These are phyloP conservation scores for Eumacrocentrus americanus DNA, from an alignment of 2,888 invertebrate species.

Conservation along the genomic window DNA sequence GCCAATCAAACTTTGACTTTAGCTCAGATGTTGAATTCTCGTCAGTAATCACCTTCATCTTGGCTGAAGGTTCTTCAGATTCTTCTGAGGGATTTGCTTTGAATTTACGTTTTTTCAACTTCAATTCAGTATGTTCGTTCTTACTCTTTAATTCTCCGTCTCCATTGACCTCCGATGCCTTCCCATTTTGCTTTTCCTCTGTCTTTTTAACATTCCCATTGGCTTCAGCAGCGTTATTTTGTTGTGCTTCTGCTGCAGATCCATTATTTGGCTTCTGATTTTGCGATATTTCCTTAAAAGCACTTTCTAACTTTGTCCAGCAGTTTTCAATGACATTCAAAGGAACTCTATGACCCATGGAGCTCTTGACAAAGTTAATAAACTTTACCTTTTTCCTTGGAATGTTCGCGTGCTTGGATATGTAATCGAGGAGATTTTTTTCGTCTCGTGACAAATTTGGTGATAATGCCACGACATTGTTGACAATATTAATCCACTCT, in stretches of 20 bases:
- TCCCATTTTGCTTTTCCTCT: slow-evolving; percentile 17
- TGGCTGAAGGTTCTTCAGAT: slow-evolving; percentile 25
- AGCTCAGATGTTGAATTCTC: slow-evolving; percentile 20
- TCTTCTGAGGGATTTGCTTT: slow-evolving; percentile 16
- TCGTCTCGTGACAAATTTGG: slow-evolving; percentile 66
- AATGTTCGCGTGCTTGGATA: slow-evolving; percentile 79
- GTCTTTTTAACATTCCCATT: not conserved
- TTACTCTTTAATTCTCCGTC: slow-evolving; percentile 46
- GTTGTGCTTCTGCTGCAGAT: slow-evolving; percentile 22
- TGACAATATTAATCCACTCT: slow-evolving; percentile 78
- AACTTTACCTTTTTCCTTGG: slow-evolving; percentile 88
- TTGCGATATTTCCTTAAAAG: slow-evolving; percentile 42
- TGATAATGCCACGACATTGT: slow-evolving; percentile 69
- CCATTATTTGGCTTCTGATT: slow-evolving; percentile 24
- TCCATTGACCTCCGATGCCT: not conserved
- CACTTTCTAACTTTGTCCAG: slow-evolving; percentile 67
- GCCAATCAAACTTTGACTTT: slow-evolving; percentile 49
- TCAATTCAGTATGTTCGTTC: slow-evolving; percentile 38
- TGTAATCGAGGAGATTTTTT: slow-evolving; percentile 69
- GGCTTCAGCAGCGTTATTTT: not conserved
- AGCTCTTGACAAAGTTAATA: slow-evolving; percentile 74
- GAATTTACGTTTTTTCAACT: slow-evolving; percentile 42
- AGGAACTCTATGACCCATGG: slow-evolving; percentile 66
- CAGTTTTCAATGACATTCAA: slow-evolving; percentile 69
- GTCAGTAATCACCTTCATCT: slow-evolving; percentile 33